phyloP scores from a whole-genome alignment of 2,888 invertebrate species.

The Lepeophtheirus nordmannii region DNA sequence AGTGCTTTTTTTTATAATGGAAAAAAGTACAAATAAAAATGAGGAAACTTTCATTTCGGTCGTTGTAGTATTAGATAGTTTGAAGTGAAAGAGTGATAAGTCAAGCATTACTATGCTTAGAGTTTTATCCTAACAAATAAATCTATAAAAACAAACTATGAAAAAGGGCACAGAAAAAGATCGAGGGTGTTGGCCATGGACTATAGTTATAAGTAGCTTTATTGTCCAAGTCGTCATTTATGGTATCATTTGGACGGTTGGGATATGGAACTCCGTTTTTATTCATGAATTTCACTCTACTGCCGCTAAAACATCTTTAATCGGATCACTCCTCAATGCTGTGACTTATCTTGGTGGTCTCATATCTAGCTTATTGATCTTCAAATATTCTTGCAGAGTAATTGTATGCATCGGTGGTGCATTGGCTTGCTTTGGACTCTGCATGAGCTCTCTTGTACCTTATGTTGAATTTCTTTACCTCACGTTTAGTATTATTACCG shows the following conservation, averaged over 20 bases:
- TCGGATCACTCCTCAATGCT: constrained; percentile 8
- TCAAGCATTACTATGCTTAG: too few relatives aligned
- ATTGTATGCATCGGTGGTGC: background rate
- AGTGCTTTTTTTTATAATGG: too few relatives aligned
- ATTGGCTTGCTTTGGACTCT: background rate
- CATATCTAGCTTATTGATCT: background rate
- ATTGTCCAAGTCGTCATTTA: background rate
- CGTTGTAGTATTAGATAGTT: too few relatives aligned
- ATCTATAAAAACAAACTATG: too few relatives aligned
- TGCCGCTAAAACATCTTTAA: background rate
- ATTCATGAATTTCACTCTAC: background rate
- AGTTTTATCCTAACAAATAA: too few relatives aligned
- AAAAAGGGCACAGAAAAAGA: background rate
- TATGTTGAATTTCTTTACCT: background rate
- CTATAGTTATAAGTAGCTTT: background rate
- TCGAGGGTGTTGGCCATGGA: background rate
- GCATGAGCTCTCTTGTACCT: background rate
- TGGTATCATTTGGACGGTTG: constrained; percentile 1
- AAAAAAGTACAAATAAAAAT: too few relatives aligned
- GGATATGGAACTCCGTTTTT: constrained; percentile 15
- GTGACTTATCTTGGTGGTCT: background rate
- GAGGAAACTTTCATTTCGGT: too few relatives aligned
- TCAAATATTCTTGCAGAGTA: background rate
- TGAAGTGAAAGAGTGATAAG: too few relatives aligned
- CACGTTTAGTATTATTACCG: background rate